These are phyloP conservation scores for Numenius phaeopus DNA, from an alignment of 2,797 vertebrate genomes.

Conservation along the genomic window DNA sequence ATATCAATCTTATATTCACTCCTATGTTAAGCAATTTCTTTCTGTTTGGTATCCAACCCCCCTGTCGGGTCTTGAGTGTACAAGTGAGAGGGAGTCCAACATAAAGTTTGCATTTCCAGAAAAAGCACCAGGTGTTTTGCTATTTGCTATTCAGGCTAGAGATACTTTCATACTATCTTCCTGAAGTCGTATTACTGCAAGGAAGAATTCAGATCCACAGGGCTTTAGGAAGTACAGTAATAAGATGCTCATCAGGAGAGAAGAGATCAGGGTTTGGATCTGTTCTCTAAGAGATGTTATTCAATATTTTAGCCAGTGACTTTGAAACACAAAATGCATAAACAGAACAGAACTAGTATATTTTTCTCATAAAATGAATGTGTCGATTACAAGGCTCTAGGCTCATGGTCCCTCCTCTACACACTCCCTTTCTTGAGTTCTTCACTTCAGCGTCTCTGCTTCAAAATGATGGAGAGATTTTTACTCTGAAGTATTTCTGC, in stretches of 20 bases:
- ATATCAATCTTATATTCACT: background rate
- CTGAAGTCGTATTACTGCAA: background rate
- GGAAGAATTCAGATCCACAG: background rate
- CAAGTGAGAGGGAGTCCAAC: background rate
- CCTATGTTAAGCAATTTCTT: background rate
- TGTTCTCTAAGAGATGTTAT: background rate
- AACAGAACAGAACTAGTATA: background rate
- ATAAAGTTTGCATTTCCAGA: background rate
- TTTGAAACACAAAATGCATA: background rate
- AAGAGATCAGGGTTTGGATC: background rate
- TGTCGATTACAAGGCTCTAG: background rate
- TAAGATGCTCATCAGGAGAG: background rate
- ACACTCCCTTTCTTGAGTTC: background rate
- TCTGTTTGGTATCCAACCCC: background rate
- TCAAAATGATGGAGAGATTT: background rate
- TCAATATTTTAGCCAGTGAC: background rate
- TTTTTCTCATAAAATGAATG: background rate
- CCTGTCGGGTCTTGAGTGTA: background rate
- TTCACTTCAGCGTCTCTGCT: background rate
- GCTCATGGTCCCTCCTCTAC: background rate
- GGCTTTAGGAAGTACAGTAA: background rate
- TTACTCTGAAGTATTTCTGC: background rate
- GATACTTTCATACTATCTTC: background rate
- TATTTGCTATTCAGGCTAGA: background rate
- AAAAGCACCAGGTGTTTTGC: background rate